Evolutionary conservation across 2,888 invertebrate genomes (phyloP), one percentile per base, ranked within the genome.

Genomic region (Phortica magna): DNA sequence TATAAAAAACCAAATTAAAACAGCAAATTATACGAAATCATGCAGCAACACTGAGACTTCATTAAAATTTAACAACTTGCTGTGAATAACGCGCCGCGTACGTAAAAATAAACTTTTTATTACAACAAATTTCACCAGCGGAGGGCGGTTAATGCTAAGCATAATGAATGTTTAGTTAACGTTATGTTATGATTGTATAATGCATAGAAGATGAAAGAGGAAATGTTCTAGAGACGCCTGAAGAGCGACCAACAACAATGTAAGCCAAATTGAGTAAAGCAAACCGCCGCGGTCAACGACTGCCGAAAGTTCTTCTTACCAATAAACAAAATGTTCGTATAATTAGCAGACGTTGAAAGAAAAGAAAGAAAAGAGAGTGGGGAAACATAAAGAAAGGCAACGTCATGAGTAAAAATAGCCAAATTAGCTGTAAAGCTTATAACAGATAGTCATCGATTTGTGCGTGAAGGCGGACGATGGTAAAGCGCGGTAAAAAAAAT

Each of bases 371-470:
- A 43, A 73, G 65, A 64, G 77, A 76, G 81, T 75, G 79, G 73
- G 31, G 9, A 53, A 71, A n/a, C 64, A 82, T 71, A 73, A 81
- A 59, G 41, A 59, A 72, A 84, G 55, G 80, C 83, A 76, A 84
- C 83, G 85, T 84, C 87, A 88, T 88, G 86, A 83, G 87, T 85
- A 89, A 89, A 87, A 89, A 89, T 87, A 88, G 84, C 83, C 83
- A 81, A 82, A 87, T 86, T 87, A 88, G 87, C 89, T 85, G 87
- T 88, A 86, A 87, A 83, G 75, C 80, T 80, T 81, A 64, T 68
- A 75, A 41, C 72, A 84, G 86, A 86, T 87, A 85, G 85, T 84
- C 83, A 87, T 87, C 85, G 83, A 86, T 86, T 82, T 82, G 79
- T 80, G 80, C 48, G 14, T 48, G 31, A 31, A 48, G 48, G 48